Evolutionary conservation across 2,113 vertebrate species (phyloP).

Genomic region (Anhinga anhinga): DNA sequence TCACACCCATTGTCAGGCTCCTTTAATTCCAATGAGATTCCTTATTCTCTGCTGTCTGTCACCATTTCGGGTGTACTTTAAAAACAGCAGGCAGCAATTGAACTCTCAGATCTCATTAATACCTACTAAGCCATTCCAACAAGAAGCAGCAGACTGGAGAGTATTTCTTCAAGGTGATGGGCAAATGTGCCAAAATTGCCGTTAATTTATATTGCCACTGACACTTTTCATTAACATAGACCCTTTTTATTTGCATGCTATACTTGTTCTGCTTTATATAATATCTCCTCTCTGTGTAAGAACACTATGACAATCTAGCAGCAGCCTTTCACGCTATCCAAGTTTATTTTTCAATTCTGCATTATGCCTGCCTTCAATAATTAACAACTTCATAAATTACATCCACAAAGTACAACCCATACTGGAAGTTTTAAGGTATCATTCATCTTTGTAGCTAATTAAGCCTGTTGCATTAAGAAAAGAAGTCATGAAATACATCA

Average conservation of each 20-base stretch:
- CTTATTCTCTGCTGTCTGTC: neutral
- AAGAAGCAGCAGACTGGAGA: neutral
- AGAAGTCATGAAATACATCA: neutral
- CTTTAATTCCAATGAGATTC: constrained; percentile 20
- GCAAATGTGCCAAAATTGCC: neutral
- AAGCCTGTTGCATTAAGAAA: neutral
- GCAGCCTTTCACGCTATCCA: neutral
- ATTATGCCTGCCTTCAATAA: neutral
- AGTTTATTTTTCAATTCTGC: constrained; percentile 12
- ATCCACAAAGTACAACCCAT: neutral
- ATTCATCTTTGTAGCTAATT: neutral
- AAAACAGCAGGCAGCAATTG: constrained; percentile 39
- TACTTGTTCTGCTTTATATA: neutral
- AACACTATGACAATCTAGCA: neutral
- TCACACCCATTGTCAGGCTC: neutral
- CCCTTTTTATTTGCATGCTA: neutral
- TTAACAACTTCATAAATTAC: constrained; percentile 9
- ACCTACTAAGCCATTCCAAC: neutral
- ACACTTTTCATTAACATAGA: neutral
- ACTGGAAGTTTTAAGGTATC: neutral
- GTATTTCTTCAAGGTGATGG: constrained; percentile 45
- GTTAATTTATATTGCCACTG: neutral
- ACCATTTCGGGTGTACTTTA: neutral
- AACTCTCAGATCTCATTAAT: constrained; percentile 50
- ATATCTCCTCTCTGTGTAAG: neutral